These are phyloP conservation scores for Cryptotermes secundus DNA, from an alignment of 1,140 invertebrate species.

Conservation along the genomic window DNA sequence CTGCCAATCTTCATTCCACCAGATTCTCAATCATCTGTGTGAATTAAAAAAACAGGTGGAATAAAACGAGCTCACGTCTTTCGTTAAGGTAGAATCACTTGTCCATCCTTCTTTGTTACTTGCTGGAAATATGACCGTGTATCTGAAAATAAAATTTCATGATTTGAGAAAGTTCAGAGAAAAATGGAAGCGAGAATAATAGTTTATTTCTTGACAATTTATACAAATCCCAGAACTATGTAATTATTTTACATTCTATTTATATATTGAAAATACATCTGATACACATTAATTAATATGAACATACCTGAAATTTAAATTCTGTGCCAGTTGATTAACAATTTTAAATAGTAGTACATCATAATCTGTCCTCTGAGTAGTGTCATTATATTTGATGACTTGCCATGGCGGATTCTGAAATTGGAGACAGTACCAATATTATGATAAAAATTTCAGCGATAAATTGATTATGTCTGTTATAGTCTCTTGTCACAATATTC, in stretches of 20 bases:
- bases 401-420: constrained; percentile 85
- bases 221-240: too few relatives aligned
- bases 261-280: too few relatives aligned
- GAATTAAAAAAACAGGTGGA: too few relatives aligned
- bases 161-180: too few relatives aligned
- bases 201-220: too few relatives aligned
- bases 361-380: constrained; percentile 56
- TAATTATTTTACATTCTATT: too few relatives aligned
- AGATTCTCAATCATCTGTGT: too few relatives aligned
- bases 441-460: too few relatives aligned
- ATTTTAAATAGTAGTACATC: constrained; percentile 78
- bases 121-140: constrained; percentile 44
- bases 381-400: constrained; percentile 59
- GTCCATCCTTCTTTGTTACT: neutral
- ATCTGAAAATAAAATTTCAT: constrained; percentile 42
- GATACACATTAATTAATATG: neutral
- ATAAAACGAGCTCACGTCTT: neutral
- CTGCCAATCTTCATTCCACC: too few relatives aligned
- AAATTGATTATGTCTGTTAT: too few relatives aligned
- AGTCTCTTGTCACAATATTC: too few relatives aligned
- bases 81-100: neutral
- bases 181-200: too few relatives aligned
- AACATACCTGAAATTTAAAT: constrained; percentile 76
- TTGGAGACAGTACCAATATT: neutral
- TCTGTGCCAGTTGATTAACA: constrained; percentile 69